A percentile compares a stretch with the other conserved stretches of the same genome.
phyloP scores from a whole-genome alignment of 92 coral and sea anemone genomes.

The Zoanthus solanderi region DNA sequence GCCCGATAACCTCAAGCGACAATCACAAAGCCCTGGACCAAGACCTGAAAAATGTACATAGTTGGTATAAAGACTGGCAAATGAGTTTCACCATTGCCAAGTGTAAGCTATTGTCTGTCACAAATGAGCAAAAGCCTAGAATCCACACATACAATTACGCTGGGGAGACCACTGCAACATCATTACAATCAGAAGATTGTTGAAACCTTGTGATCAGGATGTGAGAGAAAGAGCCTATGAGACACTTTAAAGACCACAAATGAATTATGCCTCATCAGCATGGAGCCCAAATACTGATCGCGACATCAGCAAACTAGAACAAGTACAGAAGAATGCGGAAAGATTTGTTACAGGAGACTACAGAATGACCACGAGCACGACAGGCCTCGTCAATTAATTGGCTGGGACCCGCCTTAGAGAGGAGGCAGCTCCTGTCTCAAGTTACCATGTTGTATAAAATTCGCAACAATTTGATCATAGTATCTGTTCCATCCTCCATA shows the following conservation, averaged over 20 bases:
- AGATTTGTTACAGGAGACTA: constrained; percentile 1
- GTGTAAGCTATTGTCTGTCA: constrained; percentile 1
- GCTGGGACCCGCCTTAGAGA: background rate
- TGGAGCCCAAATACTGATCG: too few species aligned
- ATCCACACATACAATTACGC: constrained; percentile 13
- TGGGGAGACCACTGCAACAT: constrained; percentile 35
- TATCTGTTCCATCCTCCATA: background rate
- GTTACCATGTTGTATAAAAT: background rate
- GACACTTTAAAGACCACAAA: background rate
- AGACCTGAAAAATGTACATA: constrained; percentile 11
- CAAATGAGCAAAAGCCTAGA: background rate
- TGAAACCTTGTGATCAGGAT: constrained; percentile 29
- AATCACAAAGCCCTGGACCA: constrained; percentile 30
- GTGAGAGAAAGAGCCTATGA: background rate
- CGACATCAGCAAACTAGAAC: too few species aligned
- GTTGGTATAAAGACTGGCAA: constrained; percentile 20
- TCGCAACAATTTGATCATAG: background rate
- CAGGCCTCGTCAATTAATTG: background rate
- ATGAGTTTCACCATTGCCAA: constrained; percentile 34
- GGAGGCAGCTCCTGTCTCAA: background rate
- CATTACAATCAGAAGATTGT: constrained; percentile 26
- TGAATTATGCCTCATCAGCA: too few species aligned
- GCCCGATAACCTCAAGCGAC: background rate
- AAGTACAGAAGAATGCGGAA: background rate
- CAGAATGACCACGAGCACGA: background rate